Percentiles rank a stretch among this genome's conserved stretches.
phyloP scores from a whole-genome alignment of 2,797 vertebrate genomes.

The Labeo calbasu region DNA sequence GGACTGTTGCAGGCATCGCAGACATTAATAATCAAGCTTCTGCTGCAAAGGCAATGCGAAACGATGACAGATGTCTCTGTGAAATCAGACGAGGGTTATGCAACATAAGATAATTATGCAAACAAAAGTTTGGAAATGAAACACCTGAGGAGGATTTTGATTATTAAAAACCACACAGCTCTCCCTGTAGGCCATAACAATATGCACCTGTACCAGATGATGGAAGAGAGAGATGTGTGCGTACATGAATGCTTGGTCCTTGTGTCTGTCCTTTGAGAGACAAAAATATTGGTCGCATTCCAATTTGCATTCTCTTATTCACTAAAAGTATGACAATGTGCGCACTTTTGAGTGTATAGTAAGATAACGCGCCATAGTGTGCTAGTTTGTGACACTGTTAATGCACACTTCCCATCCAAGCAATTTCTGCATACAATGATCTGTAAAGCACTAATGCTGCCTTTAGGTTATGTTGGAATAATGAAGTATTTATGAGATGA shows the following conservation, averaged over 20 bases:
- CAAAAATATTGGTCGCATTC: neutral
- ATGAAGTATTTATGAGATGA: slow-evolving; percentile 16
- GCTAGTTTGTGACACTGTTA: neutral
- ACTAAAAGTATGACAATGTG: neutral
- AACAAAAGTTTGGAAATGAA: slow-evolving; percentile 37
- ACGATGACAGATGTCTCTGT: slow-evolving; percentile 43
- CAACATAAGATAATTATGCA: slow-evolving; percentile 34
- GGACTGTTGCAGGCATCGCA: neutral
- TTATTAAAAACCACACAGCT: slow-evolving; percentile 36
- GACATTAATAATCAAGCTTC: slow-evolving; percentile 38
- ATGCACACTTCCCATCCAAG: neutral
- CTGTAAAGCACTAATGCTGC: slow-evolving; percentile 13
- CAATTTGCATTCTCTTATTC: neutral
- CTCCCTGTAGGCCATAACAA: slow-evolving; percentile 24
- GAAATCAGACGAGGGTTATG: slow-evolving; percentile 37
- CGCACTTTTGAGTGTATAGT: neutral
- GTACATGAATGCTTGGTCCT: neutral
- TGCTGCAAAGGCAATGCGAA: slow-evolving; percentile 20
- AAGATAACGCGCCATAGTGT: neutral
- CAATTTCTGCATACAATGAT: slow-evolving; percentile 6
- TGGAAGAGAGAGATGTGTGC: neutral
- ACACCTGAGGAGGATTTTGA: slow-evolving; percentile 26
- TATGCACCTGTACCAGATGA: slow-evolving; percentile 20
- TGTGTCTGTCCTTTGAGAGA: neutral
- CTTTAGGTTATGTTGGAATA: slow-evolving; percentile 14